These are phyloP conservation scores for Drosophila yakuba DNA, from an alignment of 1,140 invertebrate genomes.

Conservation along the genomic window DNA sequence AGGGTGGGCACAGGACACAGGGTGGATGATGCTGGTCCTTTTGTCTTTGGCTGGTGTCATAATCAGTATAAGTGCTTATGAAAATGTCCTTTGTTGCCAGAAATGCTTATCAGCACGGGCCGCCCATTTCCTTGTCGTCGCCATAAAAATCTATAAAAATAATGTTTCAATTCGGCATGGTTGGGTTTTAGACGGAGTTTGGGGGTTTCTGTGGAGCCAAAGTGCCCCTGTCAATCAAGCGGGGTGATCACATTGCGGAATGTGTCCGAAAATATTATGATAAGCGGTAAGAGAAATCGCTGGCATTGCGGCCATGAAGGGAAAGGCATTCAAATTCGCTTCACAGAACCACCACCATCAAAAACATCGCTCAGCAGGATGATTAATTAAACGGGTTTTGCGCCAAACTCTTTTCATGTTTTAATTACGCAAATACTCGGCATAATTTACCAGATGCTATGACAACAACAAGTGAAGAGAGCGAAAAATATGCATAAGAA, in stretches of 20 bases:
- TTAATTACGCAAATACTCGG: slow-evolving; percentile 78
- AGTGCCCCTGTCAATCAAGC: slow-evolving; percentile 61
- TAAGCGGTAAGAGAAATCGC: slow-evolving; percentile 37
- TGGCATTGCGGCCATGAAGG: slow-evolving; percentile 24
- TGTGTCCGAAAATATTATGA: slow-evolving; percentile 24
- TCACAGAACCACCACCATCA: slow-evolving; percentile 39
- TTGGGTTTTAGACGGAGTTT: neutral
- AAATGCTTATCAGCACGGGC: slow-evolving; percentile 55
- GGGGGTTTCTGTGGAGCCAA: neutral
- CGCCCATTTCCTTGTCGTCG: slow-evolving; percentile 20
- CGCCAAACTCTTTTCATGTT: slow-evolving; percentile 75
- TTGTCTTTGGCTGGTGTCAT: slow-evolving; percentile 72
- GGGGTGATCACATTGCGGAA: slow-evolving; percentile 10
- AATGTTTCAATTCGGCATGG: slow-evolving; percentile 73
- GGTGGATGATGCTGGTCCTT: neutral
- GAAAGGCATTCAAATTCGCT: slow-evolving; percentile 42
- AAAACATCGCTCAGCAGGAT: neutral
- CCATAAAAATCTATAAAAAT: slow-evolving; percentile 69
- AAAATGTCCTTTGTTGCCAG: slow-evolving; percentile 75
- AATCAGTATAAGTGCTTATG: slow-evolving; percentile 84
- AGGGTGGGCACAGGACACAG: neutral
- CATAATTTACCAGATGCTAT: slow-evolving; percentile 69
- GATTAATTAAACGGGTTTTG: slow-evolving; percentile 77
- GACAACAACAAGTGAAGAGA: slow-evolving; percentile 20
- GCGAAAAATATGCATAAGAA: slow-evolving; percentile 68